Evolutionary conservation across 2,113 vertebrate genomes (phyloP), one percentile per base, ranked within the genome.

Genomic region (Peromyscus maniculatus): DNA sequence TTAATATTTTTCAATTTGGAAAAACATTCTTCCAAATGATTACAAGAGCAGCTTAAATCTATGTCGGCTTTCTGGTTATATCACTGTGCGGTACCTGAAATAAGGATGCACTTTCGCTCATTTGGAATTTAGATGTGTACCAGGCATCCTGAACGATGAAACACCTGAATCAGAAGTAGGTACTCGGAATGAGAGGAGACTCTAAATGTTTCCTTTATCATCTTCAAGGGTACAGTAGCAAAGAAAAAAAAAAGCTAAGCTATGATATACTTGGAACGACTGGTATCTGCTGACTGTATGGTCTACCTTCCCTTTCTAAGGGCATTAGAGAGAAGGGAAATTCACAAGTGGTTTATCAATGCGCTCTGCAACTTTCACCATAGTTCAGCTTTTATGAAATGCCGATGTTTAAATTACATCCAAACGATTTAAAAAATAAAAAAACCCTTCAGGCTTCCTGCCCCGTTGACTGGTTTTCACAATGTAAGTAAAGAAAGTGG

Each of bases 71-170:
- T 64, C 75, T 49, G 71, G 67, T 46, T 49, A 33, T 19, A 33
- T 33, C 3, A 33, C 3, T 43, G 55, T 64, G 6, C 15, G 87
- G 8, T 49, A 77, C 4, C 21, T 11, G 75, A 96, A 97, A 93
- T 31, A 95, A 98, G 93, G 46, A 91, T 67, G 67, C 9, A 55
- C 1, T 15, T 0, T 22, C 75, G 31, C 89, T 97, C 46, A 97
- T 97, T 91, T 74, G 94, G 46, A 89, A 92, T 93, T 96, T 95
- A 91, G 96, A 84, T 97, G 82, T 46, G 87, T 72, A 66, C 62
- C 82, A 72, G 86, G 94, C 52, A 72, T 87, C 91, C 74, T 84
- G 15, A 49, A 97, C 28, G 91, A 13, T 71, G 84, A 96, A 71
- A 82, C 94, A 92, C 16, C 69, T 88, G 96, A 97, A 96, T 91